Evolutionary conservation across 1,140 invertebrate species (phyloP), one percentile per base, ranked within the genome.

Genomic region (Pantala flavescens): DNA sequence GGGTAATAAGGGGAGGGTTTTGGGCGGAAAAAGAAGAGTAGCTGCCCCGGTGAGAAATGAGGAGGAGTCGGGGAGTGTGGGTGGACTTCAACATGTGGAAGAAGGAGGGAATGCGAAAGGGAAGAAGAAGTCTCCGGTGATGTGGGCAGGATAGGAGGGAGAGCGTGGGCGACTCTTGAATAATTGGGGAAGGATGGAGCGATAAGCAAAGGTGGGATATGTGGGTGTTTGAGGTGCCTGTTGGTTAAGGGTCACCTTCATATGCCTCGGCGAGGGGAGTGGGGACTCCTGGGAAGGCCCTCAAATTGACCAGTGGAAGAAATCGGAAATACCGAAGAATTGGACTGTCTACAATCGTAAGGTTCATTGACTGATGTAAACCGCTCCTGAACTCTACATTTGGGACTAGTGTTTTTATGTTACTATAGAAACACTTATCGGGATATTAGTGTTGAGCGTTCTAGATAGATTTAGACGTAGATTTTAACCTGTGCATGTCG

Each of bases 221-320:
- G 49, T 63, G 49, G 49, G 49, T 63, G 49, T 63, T 63, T 63
- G 49, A 63, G 49, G 49, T 63, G 49, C 14, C 49, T 63, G 49
- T 63, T 63, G 49, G 49, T 21, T 63, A 63, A 36, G 49, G 49
- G 49, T 63, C 49, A 63, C 49, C 49, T 63, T 63, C 49, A 63
- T 63, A 63, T 63, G 49, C 49, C n/a, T 21, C 49, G 49, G 49
- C 16, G 49, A 21, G 49, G n/a, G 49, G 49, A 12, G 43, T 11
- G 12, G 49, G 12, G 49, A 21, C 49, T 63, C n/a, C 49, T 63
- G 14, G 49, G 49, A 21, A 36, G 28, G 28, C 28, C 28, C 9
- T 36, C 28, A 36, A 36, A 36, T 36, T 2, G 28, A 36, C 28
- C 28, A 36, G 9, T 5, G 28, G 28, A 36, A 36, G 28, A 36